These are phyloP conservation scores for Arge pagana DNA, from an alignment of 2,888 invertebrate genomes.

Conservation along the genomic window DNA sequence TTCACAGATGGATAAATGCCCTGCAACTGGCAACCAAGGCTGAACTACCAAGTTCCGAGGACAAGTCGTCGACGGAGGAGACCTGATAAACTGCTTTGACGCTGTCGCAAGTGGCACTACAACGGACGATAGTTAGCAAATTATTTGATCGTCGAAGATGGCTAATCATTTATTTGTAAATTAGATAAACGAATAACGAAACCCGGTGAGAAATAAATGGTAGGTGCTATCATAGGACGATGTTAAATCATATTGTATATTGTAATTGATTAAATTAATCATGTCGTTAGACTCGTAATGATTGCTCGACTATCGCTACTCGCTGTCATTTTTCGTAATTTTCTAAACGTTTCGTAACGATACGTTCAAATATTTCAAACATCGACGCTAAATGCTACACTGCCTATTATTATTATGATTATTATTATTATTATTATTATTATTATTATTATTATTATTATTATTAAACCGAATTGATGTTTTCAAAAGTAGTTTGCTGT, in stretches of 20 bases:
- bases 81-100: slow-evolving; percentile 43
- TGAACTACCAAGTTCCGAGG: slow-evolving; percentile 53
- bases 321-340: slow-evolving; percentile 19
- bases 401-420: too few species aligned
- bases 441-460: too few species aligned
- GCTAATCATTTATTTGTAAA: slow-evolving; percentile 41
- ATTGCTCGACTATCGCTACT: slow-evolving; percentile 26
- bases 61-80: slow-evolving; percentile 30
- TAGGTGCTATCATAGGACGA: slow-evolving; percentile 44
- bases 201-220: slow-evolving; percentile 43
- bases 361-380: slow-evolving; percentile 51
- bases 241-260: slow-evolving; percentile 48
- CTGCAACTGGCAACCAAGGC: slow-evolving; percentile 60
- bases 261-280: slow-evolving; percentile 22
- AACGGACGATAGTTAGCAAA: slow-evolving; percentile 26
- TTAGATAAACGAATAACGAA: slow-evolving; percentile 33
- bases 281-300: slow-evolving; percentile 21
- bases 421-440: too few species aligned
- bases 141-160: slow-evolving; percentile 31
- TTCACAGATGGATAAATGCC: slow-evolving; percentile 59
- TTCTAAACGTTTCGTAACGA: slow-evolving; percentile 56
- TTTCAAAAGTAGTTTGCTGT: too few species aligned
- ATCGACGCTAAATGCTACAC: too few species aligned
- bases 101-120: slow-evolving; percentile 39
- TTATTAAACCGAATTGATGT: slow-evolving; percentile 15